Conservation (phyloP, 2,113 vertebrate genomes). For the Ancistrus triradiatus region DNA sequence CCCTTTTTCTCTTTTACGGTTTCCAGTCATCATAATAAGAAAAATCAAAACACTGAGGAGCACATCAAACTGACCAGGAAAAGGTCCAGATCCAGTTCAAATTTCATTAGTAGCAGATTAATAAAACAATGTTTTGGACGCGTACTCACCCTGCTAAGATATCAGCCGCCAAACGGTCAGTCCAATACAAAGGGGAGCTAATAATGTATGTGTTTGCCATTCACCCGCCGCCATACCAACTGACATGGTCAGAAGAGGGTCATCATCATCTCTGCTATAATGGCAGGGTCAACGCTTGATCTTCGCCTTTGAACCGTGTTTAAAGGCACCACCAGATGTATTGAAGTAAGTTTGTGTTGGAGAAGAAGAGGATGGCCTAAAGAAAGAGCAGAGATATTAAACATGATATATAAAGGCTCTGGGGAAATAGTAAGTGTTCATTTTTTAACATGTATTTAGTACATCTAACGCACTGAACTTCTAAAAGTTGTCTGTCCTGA, state of each 20-base stretch:
- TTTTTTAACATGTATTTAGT: no score
- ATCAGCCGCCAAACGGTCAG: slow-evolving; percentile 63
- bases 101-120: no score
- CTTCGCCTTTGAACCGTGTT: fast-evolving
- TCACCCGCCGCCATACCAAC: slow-evolving; percentile 80
- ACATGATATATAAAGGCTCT: no score
- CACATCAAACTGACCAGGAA: no score
- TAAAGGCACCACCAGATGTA: slow-evolving; percentile 68
- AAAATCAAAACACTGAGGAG: no score
- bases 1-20: no score
- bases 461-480: no score
- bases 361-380: slow-evolving; percentile 49
- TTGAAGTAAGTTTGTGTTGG: slow-evolving; percentile 45
- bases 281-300: slow-evolving; percentile 43
- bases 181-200: slow-evolving; percentile 75
- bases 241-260: slow-evolving; percentile 66
- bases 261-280: slow-evolving; percentile 68
- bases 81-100: no score
- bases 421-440: no score
- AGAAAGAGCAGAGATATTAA: neutral
- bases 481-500: no score
- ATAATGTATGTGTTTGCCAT: slow-evolving; percentile 47
- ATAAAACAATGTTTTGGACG: no score
- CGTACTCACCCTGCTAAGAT: slow-evolving; percentile 77
- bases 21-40: no score